Conservation (phyloP, 2,797 vertebrate species). For the Threskiornis aethiopicus region DNA sequence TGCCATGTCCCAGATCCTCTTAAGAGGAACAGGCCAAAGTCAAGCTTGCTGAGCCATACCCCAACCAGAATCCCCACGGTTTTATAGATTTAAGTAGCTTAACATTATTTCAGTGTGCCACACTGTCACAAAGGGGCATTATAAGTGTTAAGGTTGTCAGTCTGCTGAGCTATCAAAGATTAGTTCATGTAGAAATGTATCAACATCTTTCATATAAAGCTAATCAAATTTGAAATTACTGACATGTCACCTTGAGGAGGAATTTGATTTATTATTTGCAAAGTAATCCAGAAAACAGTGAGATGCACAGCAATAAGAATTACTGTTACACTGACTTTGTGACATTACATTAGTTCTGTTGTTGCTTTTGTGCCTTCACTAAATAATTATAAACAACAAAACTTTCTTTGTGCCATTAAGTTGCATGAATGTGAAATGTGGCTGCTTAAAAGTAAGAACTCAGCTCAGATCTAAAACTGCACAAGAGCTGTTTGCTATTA, state of each 20-base stretch:
- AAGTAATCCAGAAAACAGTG: conserved; percentile 32
- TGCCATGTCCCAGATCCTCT: background rate
- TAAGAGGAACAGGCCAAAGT: background rate
- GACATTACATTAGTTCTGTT: background rate
- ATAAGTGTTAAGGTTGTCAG: conserved; percentile 68
- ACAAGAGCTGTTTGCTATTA: background rate
- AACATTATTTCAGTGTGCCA: background rate
- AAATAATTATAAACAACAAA: background rate
- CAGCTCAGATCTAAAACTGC: background rate
- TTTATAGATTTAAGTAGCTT: background rate
- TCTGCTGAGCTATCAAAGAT: conserved; percentile 25
- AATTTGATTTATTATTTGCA: conserved; percentile 51
- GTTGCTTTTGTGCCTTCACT: background rate
- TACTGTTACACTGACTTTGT: background rate
- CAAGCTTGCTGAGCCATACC: background rate
- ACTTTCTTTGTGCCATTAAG: background rate
- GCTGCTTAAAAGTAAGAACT: background rate
- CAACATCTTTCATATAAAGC: conserved; percentile 11
- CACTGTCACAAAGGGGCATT: conserved; percentile 15
- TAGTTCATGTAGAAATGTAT: background rate
- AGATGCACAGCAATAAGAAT: background rate
- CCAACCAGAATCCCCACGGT: background rate
- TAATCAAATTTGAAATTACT: conserved; percentile 62
- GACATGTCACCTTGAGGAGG: conserved; percentile 18
- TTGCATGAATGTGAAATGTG: background rate